These are phyloP conservation scores for Metridium senile DNA, from an alignment of 92 coral and sea anemone genomes.

Conservation along the genomic window DNA sequence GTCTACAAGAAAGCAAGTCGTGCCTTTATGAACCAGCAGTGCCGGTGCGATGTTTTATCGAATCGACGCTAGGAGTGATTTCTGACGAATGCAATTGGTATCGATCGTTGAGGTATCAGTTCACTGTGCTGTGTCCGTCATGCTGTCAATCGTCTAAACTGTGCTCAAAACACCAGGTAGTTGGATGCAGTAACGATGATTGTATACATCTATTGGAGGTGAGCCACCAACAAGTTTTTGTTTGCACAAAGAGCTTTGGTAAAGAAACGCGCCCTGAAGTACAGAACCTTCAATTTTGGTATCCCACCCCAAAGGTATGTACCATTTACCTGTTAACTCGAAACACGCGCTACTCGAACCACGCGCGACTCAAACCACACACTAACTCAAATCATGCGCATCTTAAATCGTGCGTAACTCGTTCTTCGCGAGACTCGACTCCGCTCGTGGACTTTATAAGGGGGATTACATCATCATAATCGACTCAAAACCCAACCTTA, in stretches of 20 bases:
- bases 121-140: slow-evolving; percentile 62
- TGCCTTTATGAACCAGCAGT: slow-evolving; percentile 24
- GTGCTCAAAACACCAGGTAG: slow-evolving; percentile 29
- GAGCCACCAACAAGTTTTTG: slow-evolving; percentile 31
- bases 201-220: slow-evolving; percentile 63
- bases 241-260: slow-evolving; percentile 59
- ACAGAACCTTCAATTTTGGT: slow-evolving; percentile 60
- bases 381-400: too few relatives aligned
- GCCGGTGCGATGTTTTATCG: slow-evolving; percentile 40
- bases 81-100: slow-evolving; percentile 64
- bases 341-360: not conserved
- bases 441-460: too few relatives aligned
- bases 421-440: too few relatives aligned
- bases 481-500: too few relatives aligned
- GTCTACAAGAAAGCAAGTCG: slow-evolving; percentile 11
- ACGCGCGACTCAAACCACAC: too few relatives aligned
- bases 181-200: slow-evolving; percentile 42
- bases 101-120: slow-evolving; percentile 56
- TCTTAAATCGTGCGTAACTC: too few relatives aligned
- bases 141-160: slow-evolving; percentile 26
- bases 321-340: too few relatives aligned
- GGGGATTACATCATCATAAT: too few relatives aligned
- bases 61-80: slow-evolving; percentile 40
- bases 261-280: slow-evolving; percentile 49
- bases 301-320: slow-evolving; percentile 9